Evolutionary conservation across 2,113 vertebrate genomes (phyloP).

Genomic region (Indicator maculatus): DNA sequence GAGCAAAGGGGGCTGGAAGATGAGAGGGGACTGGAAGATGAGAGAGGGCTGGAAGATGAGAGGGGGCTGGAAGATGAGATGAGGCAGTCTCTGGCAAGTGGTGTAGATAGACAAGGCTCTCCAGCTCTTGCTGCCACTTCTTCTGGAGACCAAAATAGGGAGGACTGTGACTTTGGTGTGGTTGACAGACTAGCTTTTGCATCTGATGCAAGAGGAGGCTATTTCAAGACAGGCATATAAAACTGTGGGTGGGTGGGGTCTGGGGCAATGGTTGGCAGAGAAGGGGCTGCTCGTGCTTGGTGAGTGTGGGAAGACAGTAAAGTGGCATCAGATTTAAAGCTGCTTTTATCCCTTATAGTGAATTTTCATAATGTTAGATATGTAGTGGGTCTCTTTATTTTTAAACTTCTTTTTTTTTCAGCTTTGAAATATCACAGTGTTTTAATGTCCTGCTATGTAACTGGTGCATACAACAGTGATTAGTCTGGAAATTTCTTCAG

Average conservation of each 20-base stretch:
- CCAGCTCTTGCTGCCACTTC: not conserved
- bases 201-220: not conserved
- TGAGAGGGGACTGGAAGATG: not conserved
- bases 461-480: not conserved
- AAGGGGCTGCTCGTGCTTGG: not conserved
- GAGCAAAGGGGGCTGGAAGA: not conserved
- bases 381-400: constrained; percentile 3
- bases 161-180: not conserved
- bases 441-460: constrained; percentile 41
- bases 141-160: not conserved
- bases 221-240: not conserved
- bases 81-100: not conserved
- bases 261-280: not conserved
- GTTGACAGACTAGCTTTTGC: not conserved
- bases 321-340: not conserved
- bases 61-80: not conserved
- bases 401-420: not conserved
- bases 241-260: not conserved
- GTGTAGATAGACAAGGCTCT: not conserved
- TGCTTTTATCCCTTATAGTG: not conserved
- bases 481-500: constrained; percentile 36
- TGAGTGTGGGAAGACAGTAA: not conserved
- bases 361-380: not conserved
- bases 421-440: constrained; percentile 24
- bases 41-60: too few species aligned